These are phyloP conservation scores for Acropora yongei DNA, from an alignment of 64 coral and sea anemone genomes.

Conservation along the genomic window DNA sequence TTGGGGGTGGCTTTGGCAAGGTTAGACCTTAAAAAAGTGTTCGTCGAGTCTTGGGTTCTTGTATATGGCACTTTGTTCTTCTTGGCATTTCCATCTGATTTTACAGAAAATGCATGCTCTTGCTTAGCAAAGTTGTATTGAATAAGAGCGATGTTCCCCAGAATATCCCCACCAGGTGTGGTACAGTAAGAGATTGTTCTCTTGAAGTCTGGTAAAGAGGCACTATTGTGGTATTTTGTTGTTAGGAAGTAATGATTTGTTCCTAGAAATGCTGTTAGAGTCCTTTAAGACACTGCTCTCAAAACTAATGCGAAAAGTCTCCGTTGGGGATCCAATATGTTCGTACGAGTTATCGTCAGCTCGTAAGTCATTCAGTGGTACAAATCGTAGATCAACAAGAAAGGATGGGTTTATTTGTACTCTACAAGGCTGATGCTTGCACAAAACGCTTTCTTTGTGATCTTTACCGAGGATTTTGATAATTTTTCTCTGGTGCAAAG, in stretches of 20 bases:
- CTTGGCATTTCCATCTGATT: no score
- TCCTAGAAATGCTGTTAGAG: slow-evolving; percentile 22
- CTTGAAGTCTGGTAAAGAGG: slow-evolving; percentile 34
- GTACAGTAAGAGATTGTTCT: slow-evolving; percentile 48
- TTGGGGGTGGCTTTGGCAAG: slow-evolving; percentile 22
- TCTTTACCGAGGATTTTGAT: slow-evolving; percentile 14
- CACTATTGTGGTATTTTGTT: slow-evolving; percentile 32
- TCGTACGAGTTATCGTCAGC: slow-evolving; percentile 52
- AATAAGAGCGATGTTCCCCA: slow-evolving; percentile 19
- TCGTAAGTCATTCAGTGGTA: slow-evolving; percentile 29
- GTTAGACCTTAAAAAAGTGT: no score
- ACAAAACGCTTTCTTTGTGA: slow-evolving; percentile 37
- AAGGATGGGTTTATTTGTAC: slow-evolving; percentile 65
- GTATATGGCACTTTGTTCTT: no score
- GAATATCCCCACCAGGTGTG: slow-evolving; percentile 30
- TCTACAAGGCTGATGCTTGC: slow-evolving; percentile 48
- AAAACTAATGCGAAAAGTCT: slow-evolving; percentile 10
- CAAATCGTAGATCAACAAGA: slow-evolving; percentile 34
- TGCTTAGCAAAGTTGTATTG: slow-evolving; percentile 23
- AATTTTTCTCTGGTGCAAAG: slow-evolving; percentile 7
- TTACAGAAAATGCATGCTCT: slow-evolving; percentile 23
- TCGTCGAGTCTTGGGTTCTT: no score
- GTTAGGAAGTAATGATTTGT: slow-evolving; percentile 24
- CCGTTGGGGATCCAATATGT: slow-evolving; percentile 31
- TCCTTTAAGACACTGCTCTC: not conserved